Base-by-base conservation (phyloP, 1,140 invertebrate species). In the Nasonia longicornis region DNA sequence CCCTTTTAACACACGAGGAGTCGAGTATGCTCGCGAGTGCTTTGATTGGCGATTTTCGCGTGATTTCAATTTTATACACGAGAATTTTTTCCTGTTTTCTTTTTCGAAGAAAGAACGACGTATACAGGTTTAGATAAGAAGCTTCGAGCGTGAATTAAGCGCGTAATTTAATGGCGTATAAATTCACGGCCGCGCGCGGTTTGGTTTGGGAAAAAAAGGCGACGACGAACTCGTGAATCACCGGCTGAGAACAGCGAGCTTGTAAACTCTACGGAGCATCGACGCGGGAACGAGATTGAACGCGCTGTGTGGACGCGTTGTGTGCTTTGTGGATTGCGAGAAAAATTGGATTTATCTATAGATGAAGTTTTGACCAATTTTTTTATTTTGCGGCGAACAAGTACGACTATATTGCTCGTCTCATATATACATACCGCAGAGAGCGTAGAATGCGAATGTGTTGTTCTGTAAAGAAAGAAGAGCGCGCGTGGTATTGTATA, bases 141-240 rank as follows among this genome's bases (percentile, higher is more conserved):
- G 48, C 16, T 20, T 20, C 12, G 12, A 14, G 48, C 48, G 48
- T 20, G 12, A 52, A 52, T 52, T 52, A n/a, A 58, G 52, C 20
- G 52, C 52, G 52, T 58, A 20, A 58, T 58, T 58, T 58, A n/a
- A 58, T 1, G 52, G 52, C 52, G 52, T 58, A 58, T 67, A 67
- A 67, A 67, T 67, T 67, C 29, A 67, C 64, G 64, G 26, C 29
- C 22, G 52, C 52, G 26, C 22, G 52, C 52, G 64, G 64, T 31
- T 29, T 10, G 3, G 26, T 10, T n/a, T 67, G 3, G 12, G 26
- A 26, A 67, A 67, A 67, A 67, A 67, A 31, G 12, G 29, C 64
- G 64, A 26, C 64, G 64, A 67, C 29, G 64, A 67, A n/a, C 64
- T 67, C 64, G 64, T 67, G 64, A 67, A 67, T 67, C 64, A 67